A percentile compares a stretch with the other conserved stretches of the same genome.
phyloP scores from a whole-genome alignment of 1,140 invertebrate species.

The Leptinotarsa lineolata region DNA sequence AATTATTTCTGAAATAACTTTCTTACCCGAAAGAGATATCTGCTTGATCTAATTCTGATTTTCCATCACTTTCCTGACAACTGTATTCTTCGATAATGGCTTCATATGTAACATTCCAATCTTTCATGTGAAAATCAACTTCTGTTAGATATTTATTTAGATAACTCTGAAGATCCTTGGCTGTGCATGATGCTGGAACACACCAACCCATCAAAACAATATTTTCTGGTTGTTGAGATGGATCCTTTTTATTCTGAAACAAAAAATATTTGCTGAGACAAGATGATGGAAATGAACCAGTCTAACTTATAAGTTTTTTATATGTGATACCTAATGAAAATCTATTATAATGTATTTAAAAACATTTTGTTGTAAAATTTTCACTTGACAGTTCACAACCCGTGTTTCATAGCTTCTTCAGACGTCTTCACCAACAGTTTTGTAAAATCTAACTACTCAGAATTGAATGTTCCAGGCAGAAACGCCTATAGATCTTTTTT shows the following conservation, averaged over 20 bases:
- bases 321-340: too few relatives aligned
- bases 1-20: slow-evolving; percentile 9
- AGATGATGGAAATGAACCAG: not conserved
- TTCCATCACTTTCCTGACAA: slow-evolving; percentile 51
- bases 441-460: too few relatives aligned
- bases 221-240: slow-evolving; percentile 55
- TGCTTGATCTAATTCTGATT: slow-evolving; percentile 50
- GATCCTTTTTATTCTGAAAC: slow-evolving; percentile 49
- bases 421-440: too few relatives aligned
- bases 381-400: too few relatives aligned
- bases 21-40: slow-evolving; percentile 59
- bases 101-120: slow-evolving; percentile 52
- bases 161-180: slow-evolving; percentile 54
- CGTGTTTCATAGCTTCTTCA: too few relatives aligned
- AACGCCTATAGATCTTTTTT: too few relatives aligned
- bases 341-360: too few relatives aligned
- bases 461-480: too few relatives aligned
- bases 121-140: slow-evolving; percentile 55
- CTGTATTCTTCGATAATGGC: slow-evolving; percentile 46
- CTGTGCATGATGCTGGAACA: slow-evolving; percentile 58
- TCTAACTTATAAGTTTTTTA: too few relatives aligned
- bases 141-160: slow-evolving; percentile 55
- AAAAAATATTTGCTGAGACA: slow-evolving; percentile 12
- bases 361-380: too few relatives aligned
- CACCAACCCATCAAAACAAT: slow-evolving; percentile 60